Base-by-base conservation (phyloP, 2,113 vertebrate genomes). In the Collichthys lucidus region DNA sequence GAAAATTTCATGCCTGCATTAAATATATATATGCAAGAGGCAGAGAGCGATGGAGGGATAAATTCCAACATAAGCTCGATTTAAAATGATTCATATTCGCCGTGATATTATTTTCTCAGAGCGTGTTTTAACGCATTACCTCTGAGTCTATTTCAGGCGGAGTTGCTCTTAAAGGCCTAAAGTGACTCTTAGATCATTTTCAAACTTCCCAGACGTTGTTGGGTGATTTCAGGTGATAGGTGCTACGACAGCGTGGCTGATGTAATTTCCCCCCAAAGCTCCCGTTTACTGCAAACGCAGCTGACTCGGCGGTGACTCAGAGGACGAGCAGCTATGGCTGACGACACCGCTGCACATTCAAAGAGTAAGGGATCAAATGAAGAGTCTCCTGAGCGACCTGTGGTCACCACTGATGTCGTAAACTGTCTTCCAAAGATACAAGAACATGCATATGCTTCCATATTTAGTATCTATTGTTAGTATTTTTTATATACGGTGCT, bases 301-400 rank as follows among this genome's bases (percentile, higher is more conserved):
- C 59, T 78, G 66, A 73, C 44, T 8, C 14, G 19, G 49, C 47
- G 4, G 29, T 74, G 83, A 63, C 57, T 82, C 77, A 76, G 3
- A 17, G 42, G 31, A 53, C 4, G 40, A 53, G 35, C 50, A 8
- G 35, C 26, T 17, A 17, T 26, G 74, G 70, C 60, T 71, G 66
- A 60, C 35, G 52, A 59, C 64, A 76, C 26, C 24, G 0, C 47
- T 35, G 52, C 16, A 1, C 1, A 1, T 35, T 6, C 0, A 11
- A 26, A 44, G 29, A 59, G 59, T 6, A 68, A 47, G 7, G 24
- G 60, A 3, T 3, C 22, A 8, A 56, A 46, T 0, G 35, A 35
- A 35, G 35, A 8, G 35, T 8, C 35, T 35, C 6, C 35, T 8
- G 35, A 8, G 35, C 35, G 35, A 35, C 6, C 35, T 35, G 35